Evolutionary conservation across 1,140 invertebrate genomes (phyloP), one percentile per base, ranked within the genome.

Genomic region (Stegodyphus mimosarum): DNA sequence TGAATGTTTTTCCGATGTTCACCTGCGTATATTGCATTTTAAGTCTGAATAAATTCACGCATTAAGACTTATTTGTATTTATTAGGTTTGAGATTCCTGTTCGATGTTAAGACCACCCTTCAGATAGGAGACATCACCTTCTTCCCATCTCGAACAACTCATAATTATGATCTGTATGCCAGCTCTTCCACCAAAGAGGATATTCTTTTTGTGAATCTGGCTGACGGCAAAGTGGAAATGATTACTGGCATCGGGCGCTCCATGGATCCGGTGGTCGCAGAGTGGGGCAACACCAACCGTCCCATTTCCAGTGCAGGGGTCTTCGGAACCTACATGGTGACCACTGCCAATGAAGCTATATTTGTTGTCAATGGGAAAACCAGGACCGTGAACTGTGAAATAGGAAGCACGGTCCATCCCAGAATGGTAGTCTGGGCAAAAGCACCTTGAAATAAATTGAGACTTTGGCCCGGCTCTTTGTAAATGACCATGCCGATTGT

Each of bases 161-260:
- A 95, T 88, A 94, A 94, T 81, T 96, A 95, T 88, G 94, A 96
- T 89, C 90, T 95, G 49, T 95, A 94, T 86, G 93, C 95, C 53
- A 94, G 93, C 51, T 93, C 94, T 7, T 92, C 92, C 75, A 94
- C 95, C 87, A 94, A 95, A 89, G 94, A 94, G 89, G 94, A 95
- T 86, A 93, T 96, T 86, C 92, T 95, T 33, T 95, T 94, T 89
- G 90, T 96, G 6, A 94, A 95, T 89, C 92, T 96, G 51, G 91
- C 93, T 15, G 94, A 94, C 88, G 95, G 95, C 9, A 95, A 95
- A 92, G 94, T 96, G 9, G 94, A 95, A 89, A 94, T 95, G 91
- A 94, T 96, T 85, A 94, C 94, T 5, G 94, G 94, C 50, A 94
- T 95, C 6, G 94, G 94, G 5, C 74, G 86, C 11, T 93, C 94